Evolutionary conservation across 2,888 invertebrate genomes (phyloP).

Genomic region (Dugesia japonica): DNA sequence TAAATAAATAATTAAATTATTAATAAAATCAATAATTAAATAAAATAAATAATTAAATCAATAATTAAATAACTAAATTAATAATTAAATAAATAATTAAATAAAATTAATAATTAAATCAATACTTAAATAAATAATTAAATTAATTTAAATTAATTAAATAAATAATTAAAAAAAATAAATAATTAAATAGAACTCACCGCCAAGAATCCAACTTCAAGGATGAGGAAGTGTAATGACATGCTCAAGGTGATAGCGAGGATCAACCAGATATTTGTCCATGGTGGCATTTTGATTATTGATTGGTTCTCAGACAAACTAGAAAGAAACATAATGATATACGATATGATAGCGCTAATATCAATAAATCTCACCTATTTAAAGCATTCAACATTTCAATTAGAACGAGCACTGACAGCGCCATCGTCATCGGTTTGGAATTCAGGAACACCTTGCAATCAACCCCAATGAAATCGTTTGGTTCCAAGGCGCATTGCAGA

Average conservation of each 20-base stretch:
- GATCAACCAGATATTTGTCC: constrained; percentile 95
- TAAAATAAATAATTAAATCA: too few relatives aligned
- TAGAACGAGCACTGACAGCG: constrained; percentile 93
- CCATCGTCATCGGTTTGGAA: constrained; percentile 58
- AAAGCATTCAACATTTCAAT: constrained; percentile 99
- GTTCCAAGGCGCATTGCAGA: constrained; percentile 63
- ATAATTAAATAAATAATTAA: too few relatives aligned
- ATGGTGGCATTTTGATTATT: constrained; percentile 88
- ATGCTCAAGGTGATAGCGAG: constrained; percentile 96
- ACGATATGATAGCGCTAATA: neutral
- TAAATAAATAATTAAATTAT: too few relatives aligned
- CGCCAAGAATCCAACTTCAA: constrained; percentile 90
- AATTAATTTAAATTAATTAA: too few relatives aligned
- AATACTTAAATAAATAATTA: too few relatives aligned
- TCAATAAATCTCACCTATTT: constrained; percentile 65
- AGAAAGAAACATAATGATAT: constrained; percentile 35
- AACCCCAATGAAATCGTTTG: constrained; percentile 22
- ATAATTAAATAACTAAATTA: too few relatives aligned
- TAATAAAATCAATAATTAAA: too few relatives aligned
- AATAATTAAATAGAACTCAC: constrained; percentile 55
- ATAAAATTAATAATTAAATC: constrained; percentile 35
- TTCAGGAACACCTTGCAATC: constrained; percentile 28
- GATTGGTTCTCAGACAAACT: constrained; percentile 99
- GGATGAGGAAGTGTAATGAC: constrained; percentile 96
- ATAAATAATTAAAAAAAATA: neutral